These are phyloP conservation scores for Clostera curtula DNA, from an alignment of 2,888 invertebrate species.

Conservation along the genomic window DNA sequence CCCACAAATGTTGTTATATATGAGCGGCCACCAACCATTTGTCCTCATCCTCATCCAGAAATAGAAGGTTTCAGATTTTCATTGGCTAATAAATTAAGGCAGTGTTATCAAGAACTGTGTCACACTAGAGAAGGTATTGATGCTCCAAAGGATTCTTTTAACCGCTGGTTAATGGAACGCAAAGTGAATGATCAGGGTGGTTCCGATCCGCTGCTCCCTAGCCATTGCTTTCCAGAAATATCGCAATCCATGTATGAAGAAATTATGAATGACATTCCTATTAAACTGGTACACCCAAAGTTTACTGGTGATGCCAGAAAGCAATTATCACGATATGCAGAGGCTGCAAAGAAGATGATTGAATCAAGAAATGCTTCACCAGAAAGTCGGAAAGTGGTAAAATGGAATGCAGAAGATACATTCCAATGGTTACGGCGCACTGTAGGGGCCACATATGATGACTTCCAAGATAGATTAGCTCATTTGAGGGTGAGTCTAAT, in stretches of 20 bases:
- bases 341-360: constrained; percentile 97
- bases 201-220: constrained; percentile 92
- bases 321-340: constrained; percentile 94
- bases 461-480: constrained; percentile 90
- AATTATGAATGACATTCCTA: constrained; percentile 98
- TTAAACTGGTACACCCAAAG: constrained; percentile 95
- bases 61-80: constrained; percentile 91
- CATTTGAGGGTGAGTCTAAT: constrained; percentile 81
- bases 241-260: constrained; percentile 97
- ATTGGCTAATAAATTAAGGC: constrained; percentile 87
- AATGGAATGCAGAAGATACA: constrained; percentile 98
- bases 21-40: constrained; percentile 88
- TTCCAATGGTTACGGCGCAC: constrained; percentile 96
- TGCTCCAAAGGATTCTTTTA: constrained; percentile 97
- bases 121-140: constrained; percentile 94
- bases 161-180: constrained; percentile 96
- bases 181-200: constrained; percentile 92
- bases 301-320: constrained; percentile 97
- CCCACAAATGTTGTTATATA: constrained; percentile 93
- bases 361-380: constrained; percentile 94
- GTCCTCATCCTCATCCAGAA: constrained; percentile 96
- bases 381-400: constrained; percentile 96
- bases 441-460: constrained; percentile 94
- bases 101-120: constrained; percentile 95
- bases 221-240: constrained; percentile 93